Base-by-base conservation (phyloP, 23 tunicate genomes). In the Phallusia fumigata region DNA sequence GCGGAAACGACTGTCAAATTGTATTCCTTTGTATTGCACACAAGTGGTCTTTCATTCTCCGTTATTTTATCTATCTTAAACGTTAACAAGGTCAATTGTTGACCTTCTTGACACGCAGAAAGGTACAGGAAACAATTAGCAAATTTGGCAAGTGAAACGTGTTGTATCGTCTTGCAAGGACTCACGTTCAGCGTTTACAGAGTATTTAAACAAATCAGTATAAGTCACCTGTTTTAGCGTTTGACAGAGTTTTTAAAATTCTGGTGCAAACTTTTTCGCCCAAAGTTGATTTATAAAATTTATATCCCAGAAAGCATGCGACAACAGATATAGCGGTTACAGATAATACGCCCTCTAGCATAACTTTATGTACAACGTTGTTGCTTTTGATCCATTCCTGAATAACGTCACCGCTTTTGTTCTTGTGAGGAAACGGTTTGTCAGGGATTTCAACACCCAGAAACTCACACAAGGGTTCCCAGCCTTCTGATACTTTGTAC, bases 391-490 rank as follows among this genome's bases (percentile, higher is more conserved):
- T 19, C 44, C 30, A 21, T 34, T 74, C 78, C 22, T 74, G 15
- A 33, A 74, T 1, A 10, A 74, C 19, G 12, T 19, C 40, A 1
- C 78, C 78, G 3, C 13, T 33, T 16, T 33, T 34, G 44, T 74
- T 74, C 44, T 74, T 74, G 30, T 74, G 78, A 30, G 78, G 78
- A 74, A 74, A 74, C 19, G 44, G 40, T 34, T 33, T 19, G 16
- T 74, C 44, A 0, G 78, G 78, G 30, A 74, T 31, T 28, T 74
- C 78, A 5, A 33, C 16, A 13, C 78, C 78, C 28, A 74, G 78
- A 74, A 74, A 74, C 6, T 74, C 30, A 33, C 78, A 74, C 35
- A 74, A 30, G n/a, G 78, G 40, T 28, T 30, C 78, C 78, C 78
- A 74, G 30, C 78, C 78, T 74, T 74, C 44, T 30, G 40, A 33